phyloP scores from a whole-genome alignment of 2,888 invertebrate species.

The Aporophyla lueneburgensis region DNA sequence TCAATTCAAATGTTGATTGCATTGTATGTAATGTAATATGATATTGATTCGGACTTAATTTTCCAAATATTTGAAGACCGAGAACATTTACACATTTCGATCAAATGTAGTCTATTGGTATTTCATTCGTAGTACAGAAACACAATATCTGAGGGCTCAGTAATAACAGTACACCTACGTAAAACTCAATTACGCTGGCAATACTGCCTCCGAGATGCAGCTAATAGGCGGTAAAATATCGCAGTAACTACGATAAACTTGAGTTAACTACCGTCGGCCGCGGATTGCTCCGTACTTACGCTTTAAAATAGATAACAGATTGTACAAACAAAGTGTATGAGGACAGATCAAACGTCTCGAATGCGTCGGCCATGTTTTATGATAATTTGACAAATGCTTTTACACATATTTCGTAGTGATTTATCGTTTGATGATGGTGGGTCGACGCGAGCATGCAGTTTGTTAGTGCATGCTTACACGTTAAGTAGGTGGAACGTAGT shows the following conservation, averaged over 20 bases:
- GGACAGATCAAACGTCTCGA: slow-evolving; percentile 65
- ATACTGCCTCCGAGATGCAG: slow-evolving; percentile 43
- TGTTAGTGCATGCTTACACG: slow-evolving; percentile 13
- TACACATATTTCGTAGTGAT: slow-evolving; percentile 44
- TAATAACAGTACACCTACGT: slow-evolving; percentile 28
- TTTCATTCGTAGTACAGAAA: background rate
- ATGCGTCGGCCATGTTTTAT: slow-evolving; percentile 52
- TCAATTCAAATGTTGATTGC: background rate
- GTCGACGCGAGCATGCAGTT: slow-evolving; percentile 15
- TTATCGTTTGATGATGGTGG: slow-evolving; percentile 35
- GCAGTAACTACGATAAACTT: slow-evolving; percentile 60
- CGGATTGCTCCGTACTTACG: slow-evolving; percentile 45
- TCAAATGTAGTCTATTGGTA: background rate
- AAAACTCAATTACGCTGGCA: slow-evolving; percentile 43
- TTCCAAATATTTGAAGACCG: background rate
- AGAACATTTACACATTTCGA: background rate
- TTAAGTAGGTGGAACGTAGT: slow-evolving; percentile 21
- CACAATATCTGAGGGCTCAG: background rate
- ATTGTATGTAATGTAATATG: too few species aligned
- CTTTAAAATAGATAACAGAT: slow-evolving; percentile 67
- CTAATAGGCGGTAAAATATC: slow-evolving; percentile 62
- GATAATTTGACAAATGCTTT: slow-evolving; percentile 62
- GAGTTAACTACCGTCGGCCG: slow-evolving; percentile 56
- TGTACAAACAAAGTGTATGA: slow-evolving; percentile 60
- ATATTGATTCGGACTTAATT: too few species aligned